phyloP scores from a whole-genome alignment of 2,113 vertebrate species.

The Origma solitaria region DNA sequence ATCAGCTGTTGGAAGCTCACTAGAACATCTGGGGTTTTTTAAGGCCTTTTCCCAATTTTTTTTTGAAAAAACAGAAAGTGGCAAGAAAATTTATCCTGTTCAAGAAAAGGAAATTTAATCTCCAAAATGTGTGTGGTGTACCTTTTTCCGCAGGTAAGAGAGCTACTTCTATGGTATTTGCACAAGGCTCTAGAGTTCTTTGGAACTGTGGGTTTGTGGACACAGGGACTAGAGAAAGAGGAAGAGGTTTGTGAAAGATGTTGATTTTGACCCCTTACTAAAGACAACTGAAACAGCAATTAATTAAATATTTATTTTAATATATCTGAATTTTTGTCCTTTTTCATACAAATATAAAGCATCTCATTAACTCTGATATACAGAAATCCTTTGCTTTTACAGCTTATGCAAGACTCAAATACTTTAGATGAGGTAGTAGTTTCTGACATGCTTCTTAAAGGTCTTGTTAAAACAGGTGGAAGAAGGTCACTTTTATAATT shows the following conservation, averaged over 20 bases:
- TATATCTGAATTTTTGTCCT: background rate
- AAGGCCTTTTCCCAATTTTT: background rate
- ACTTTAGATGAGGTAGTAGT: background rate
- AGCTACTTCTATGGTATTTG: background rate
- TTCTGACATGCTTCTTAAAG: background rate
- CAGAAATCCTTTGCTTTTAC: background rate
- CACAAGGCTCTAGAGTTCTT: background rate
- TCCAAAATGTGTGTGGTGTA: background rate
- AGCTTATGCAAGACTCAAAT: background rate
- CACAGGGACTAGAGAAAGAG: background rate
- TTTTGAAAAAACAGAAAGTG: background rate
- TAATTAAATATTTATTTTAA: background rate
- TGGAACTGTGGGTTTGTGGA: background rate
- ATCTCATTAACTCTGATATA: background rate
- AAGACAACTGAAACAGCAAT: background rate
- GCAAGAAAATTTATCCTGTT: background rate
- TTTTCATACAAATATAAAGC: background rate
- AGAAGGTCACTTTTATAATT: slow-evolving; percentile 15
- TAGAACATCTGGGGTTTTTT: background rate
- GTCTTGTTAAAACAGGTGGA: background rate
- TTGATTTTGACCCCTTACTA: background rate
- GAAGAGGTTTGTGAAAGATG: background rate
- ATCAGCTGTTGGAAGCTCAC: background rate
- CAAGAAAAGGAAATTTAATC: background rate
- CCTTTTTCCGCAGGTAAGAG: background rate